phyloP scores from a whole-genome alignment of 2,113 vertebrate genomes.

The Bufo gargarizans region DNA sequence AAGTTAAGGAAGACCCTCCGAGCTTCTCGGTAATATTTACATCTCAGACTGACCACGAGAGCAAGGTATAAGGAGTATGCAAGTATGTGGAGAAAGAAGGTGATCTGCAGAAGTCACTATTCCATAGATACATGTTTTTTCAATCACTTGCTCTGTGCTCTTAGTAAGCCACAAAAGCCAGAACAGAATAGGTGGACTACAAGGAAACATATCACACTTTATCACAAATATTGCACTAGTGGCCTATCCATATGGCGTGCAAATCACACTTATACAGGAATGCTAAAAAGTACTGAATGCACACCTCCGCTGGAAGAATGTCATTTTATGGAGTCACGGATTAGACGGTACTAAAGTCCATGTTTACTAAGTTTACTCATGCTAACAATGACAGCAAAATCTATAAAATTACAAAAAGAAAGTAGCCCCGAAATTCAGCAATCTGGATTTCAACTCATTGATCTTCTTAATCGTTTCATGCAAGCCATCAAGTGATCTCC shows the following conservation, averaged over 20 bases:
- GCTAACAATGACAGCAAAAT: constrained; percentile 66
- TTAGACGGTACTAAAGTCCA: constrained; percentile 67
- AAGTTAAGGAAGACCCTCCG: constrained; percentile 54
- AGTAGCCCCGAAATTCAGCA: constrained; percentile 60
- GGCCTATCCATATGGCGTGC: constrained; percentile 73
- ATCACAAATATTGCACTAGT: constrained; percentile 76
- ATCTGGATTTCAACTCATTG: constrained; percentile 59
- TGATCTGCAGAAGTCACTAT: background rate
- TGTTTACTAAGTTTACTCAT: constrained; percentile 58
- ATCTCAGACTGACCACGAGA: constrained; percentile 52
- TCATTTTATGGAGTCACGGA: constrained; percentile 63
- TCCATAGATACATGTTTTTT: constrained; percentile 49
- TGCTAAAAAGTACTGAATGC: constrained; percentile 66
- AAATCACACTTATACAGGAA: constrained; percentile 72
- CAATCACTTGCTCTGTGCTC: constrained; percentile 1
- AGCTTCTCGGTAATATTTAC: constrained; percentile 55
- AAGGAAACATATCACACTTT: constrained; percentile 59
- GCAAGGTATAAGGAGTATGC: constrained; percentile 14
- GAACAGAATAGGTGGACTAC: constrained; percentile 1
- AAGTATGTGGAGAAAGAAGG: background rate
- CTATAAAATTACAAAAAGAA: constrained; percentile 67
- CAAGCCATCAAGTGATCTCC: constrained; percentile 72
- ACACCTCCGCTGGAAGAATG: constrained; percentile 43
- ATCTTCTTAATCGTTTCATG: constrained; percentile 80
- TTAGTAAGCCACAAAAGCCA: constrained; percentile 32